Base-by-base conservation (phyloP, 2,113 vertebrate genomes). In the Taxidea taxus region DNA sequence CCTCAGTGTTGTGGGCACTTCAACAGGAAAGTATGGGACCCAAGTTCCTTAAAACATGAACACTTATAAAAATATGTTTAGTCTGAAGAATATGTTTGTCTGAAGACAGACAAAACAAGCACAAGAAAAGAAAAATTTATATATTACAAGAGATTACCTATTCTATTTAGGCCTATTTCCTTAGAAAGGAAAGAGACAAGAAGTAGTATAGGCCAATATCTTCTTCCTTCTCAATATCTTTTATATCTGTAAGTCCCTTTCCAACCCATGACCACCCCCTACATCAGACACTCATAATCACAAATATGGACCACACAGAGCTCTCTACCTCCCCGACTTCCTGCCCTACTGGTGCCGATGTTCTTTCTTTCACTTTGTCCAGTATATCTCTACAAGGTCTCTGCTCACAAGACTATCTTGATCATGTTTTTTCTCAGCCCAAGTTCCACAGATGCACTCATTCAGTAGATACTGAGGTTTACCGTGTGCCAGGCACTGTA, bases 301-400 rank as follows among this genome's bases (percentile, higher is more conserved):
- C 49, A 94, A n/a, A n/a, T 1, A 5, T 3, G 39, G 70, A 31
- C 39, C 49, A 31, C 42, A 2, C 13, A 34, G 49, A 56, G 7
- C n/a, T 49, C 6, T 29, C 47, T 18, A 1, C 7, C 42, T 15
- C 10, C 51, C 14, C 1, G 0, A 6, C 1, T 10, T 14, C 8
- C 16, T 34, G n/a, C 21, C 5, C n/a, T 34, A 0, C 21, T 11
- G 14, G 4, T 5, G 11, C 15, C 11, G 16, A 6, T 18, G 5
- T 5, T 34, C 39, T 44, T 11, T 13, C 29, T 60, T 90, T 31
- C 5, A 6, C n/a, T 78, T 42, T n/a, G 2, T 27, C 29, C 29
- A 47, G 37, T 1, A 0, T 29, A 10, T 47, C 16, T 85, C 42
- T 42, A 11, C 15, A 2, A 85, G 47, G 20, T 23, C 23, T 95